Evolutionary conservation across 2,888 invertebrate genomes (phyloP).

Genomic region (Noctuana brunneofusca): DNA sequence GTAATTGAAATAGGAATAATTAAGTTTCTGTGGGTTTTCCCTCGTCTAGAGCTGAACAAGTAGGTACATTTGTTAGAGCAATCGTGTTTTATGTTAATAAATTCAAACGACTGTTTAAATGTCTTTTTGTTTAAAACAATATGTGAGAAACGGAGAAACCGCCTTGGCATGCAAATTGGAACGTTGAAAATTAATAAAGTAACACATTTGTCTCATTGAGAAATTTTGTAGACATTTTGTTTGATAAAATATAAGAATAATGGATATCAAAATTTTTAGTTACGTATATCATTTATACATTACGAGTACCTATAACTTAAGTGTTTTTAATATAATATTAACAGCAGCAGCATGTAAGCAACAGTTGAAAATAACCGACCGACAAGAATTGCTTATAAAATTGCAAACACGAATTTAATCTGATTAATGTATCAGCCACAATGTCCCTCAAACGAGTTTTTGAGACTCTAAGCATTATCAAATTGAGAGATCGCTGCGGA

Average conservation of each 20-base stretch:
- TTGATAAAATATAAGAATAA: background rate
- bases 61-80: slow-evolving; percentile 36
- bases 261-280: too few relatives aligned
- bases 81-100: slow-evolving; percentile 40
- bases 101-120: slow-evolving; percentile 28
- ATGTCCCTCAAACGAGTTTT: slow-evolving; percentile 15
- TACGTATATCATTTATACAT: too few relatives aligned
- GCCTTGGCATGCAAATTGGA: background rate
- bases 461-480: slow-evolving; percentile 19
- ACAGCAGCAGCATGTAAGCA: background rate
- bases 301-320: too few relatives aligned
- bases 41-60: slow-evolving; percentile 24
- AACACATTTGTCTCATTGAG: background rate
- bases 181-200: background rate
- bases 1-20: slow-evolving; percentile 42
- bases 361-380: background rate
- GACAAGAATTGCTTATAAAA: background rate
- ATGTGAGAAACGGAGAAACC: background rate
- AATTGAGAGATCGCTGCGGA: slow-evolving; percentile 15
- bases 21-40: slow-evolving; percentile 35
- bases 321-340: background rate
- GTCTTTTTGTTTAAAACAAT: slow-evolving; percentile 12
- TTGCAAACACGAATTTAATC: slow-evolving; percentile 20
- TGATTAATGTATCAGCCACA: slow-evolving; percentile 24
- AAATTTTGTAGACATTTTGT: background rate